These are phyloP conservation scores for Neoniphon sammara DNA, from an alignment of 2,797 vertebrate genomes.

Conservation along the genomic window DNA sequence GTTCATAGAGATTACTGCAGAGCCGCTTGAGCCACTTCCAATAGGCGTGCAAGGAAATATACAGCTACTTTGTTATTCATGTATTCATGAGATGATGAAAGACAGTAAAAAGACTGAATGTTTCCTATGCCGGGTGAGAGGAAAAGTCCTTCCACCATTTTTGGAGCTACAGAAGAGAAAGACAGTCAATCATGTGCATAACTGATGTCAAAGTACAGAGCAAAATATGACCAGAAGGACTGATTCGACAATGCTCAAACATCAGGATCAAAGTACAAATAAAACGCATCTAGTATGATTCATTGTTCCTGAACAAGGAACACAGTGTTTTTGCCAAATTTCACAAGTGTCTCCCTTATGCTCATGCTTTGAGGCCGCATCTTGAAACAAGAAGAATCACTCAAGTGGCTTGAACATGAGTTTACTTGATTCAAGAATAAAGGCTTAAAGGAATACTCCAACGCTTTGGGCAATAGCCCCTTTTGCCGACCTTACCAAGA, in stretches of 20 bases:
- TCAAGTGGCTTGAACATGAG: neutral
- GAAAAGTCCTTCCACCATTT: slow-evolving; percentile 13
- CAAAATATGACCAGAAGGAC: neutral
- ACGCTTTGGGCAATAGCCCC: too few relatives aligned
- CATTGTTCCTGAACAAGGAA: neutral
- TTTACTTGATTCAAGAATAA: too few relatives aligned
- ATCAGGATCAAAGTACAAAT: neutral
- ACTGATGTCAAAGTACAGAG: neutral
- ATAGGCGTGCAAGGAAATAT: slow-evolving; percentile 20
- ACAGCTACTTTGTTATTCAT: neutral
- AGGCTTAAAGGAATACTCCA: too few relatives aligned
- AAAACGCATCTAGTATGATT: neutral
- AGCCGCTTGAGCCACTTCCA: neutral
- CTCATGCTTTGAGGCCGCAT: neutral
- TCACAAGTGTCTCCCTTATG: neutral
- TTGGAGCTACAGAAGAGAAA: slow-evolving; percentile 8
- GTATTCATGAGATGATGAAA: neutral
- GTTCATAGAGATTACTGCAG: neutral
- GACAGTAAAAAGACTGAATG: neutral
- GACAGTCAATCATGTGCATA: neutral
- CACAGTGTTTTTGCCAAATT: neutral
- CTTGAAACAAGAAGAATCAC: neutral
- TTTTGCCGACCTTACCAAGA: too few relatives aligned
- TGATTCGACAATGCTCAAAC: neutral
- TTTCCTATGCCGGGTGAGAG: slow-evolving; percentile 3